phyloP scores from a whole-genome alignment of 1,140 invertebrate species.

The Melitaea cinxia region DNA sequence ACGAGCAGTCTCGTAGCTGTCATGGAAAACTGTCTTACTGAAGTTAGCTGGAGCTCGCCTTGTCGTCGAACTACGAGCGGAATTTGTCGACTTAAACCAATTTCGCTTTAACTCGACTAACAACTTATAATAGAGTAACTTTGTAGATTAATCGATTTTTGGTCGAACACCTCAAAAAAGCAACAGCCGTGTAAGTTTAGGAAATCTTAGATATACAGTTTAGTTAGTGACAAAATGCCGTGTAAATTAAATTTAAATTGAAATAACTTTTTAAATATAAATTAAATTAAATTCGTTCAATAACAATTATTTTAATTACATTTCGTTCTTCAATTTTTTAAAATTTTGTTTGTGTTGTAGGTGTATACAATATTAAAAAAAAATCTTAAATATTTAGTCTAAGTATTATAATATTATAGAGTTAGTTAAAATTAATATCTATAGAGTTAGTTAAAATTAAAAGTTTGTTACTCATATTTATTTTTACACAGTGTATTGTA shows the following conservation, averaged over 20 bases:
- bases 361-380: too few relatives aligned
- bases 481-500: too few relatives aligned
- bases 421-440: too few relatives aligned
- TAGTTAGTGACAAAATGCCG: background rate
- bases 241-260: background rate
- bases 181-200: slow-evolving; percentile 31
- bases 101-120: slow-evolving; percentile 70
- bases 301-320: too few relatives aligned
- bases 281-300: too few relatives aligned
- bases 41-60: slow-evolving; percentile 60
- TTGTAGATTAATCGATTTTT: slow-evolving; percentile 75
- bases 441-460: too few relatives aligned
- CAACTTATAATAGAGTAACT: slow-evolving; percentile 80
- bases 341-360: too few relatives aligned
- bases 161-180: slow-evolving; percentile 50
- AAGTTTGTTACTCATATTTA: too few relatives aligned
- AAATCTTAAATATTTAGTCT: too few relatives aligned
- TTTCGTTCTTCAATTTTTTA: too few relatives aligned
- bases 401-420: too few relatives aligned
- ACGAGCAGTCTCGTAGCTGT: slow-evolving; percentile 48
- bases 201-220: slow-evolving; percentile 17
- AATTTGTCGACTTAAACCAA: slow-evolving; percentile 78
- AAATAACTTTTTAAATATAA: too few relatives aligned
- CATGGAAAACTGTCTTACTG: slow-evolving; percentile 57
- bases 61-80: slow-evolving; percentile 66